Conservation (phyloP, 2,888 invertebrate genomes). For the Protodeltote pygarga region DNA sequence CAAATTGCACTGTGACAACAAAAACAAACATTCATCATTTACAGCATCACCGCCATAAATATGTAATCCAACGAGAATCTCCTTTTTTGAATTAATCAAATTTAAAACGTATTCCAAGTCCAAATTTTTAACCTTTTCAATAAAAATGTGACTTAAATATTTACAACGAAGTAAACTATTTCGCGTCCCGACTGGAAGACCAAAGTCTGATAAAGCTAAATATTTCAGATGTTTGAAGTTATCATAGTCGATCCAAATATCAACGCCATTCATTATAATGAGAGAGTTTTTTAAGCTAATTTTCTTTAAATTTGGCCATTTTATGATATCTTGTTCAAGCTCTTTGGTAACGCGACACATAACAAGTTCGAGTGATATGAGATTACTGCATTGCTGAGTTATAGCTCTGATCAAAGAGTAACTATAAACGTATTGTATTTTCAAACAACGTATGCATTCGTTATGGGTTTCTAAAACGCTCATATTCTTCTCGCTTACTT, state of each 20-base stretch:
- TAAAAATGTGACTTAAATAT: slow-evolving; percentile 71
- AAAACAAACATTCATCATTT: slow-evolving; percentile 68
- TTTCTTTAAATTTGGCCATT: slow-evolving; percentile 71
- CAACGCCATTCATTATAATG: slow-evolving; percentile 55
- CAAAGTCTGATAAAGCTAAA: slow-evolving; percentile 77
- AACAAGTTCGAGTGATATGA: slow-evolving; percentile 73
- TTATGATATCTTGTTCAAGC: slow-evolving; percentile 67
- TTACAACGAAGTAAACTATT: slow-evolving; percentile 67
- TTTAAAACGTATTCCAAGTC: slow-evolving; percentile 65
- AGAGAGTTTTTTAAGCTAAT: slow-evolving; percentile 77
- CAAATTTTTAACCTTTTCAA: slow-evolving; percentile 77
- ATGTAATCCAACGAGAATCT: slow-evolving; percentile 67
- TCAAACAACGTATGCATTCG: slow-evolving; percentile 66
- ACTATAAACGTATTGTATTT: slow-evolving; percentile 75
- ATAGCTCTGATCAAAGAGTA: slow-evolving; percentile 68
- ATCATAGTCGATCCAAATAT: slow-evolving; percentile 68
- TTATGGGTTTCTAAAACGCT: slow-evolving; percentile 68
- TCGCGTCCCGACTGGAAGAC: slow-evolving; percentile 69
- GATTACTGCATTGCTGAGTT: slow-evolving; percentile 67
- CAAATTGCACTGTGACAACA: slow-evolving; percentile 69
- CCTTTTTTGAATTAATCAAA: slow-evolving; percentile 67
- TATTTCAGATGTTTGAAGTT: slow-evolving; percentile 68
- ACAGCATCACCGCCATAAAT: slow-evolving; percentile 75
- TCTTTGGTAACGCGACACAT: slow-evolving; percentile 77
- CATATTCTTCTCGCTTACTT: slow-evolving; percentile 66